Percentiles rank a stretch among this genome's conserved stretches.
Evolutionary conservation across 2,888 invertebrate genomes (phyloP).

Genomic region (Apamea crenata): DNA sequence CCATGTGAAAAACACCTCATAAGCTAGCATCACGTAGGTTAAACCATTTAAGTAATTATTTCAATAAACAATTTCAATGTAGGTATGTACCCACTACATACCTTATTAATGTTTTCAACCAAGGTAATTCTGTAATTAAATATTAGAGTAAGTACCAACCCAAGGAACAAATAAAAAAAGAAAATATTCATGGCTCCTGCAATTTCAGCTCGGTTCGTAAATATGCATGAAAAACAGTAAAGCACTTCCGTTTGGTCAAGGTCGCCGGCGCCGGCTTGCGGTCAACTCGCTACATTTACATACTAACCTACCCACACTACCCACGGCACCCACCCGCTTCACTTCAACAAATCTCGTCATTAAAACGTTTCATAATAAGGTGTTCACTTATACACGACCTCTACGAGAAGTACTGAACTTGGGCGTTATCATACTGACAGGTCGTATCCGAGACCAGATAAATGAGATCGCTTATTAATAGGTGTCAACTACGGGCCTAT

Average conservation of each 20-base stretch:
- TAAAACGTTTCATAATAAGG: constrained; percentile 19
- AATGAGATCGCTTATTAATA: constrained; percentile 18
- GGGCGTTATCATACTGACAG: constrained; percentile 37
- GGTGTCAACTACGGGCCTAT: background rate
- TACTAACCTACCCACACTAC: constrained; percentile 38
- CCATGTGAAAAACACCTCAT: constrained; percentile 2
- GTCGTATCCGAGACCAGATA: constrained; percentile 32
- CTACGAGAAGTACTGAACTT: constrained; percentile 46
- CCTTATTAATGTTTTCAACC: background rate
- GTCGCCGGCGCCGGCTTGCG: constrained; percentile 61
- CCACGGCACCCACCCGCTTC: constrained; percentile 22
- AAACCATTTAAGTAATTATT: background rate
- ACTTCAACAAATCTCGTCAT: constrained; percentile 22
- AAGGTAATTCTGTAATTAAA: constrained; percentile 20
- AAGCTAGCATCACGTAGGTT: constrained; percentile 7
- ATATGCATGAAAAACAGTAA: constrained; percentile 75
- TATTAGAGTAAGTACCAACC: constrained; percentile 9
- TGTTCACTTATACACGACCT: constrained; percentile 41
- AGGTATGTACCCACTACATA: background rate
- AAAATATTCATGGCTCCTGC: constrained; percentile 61
- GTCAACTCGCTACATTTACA: constrained; percentile 56
- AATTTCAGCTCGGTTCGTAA: constrained; percentile 62
- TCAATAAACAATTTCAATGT: background rate
- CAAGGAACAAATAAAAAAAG: constrained; percentile 25
- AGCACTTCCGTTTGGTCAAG: constrained; percentile 79